Conservation (phyloP, 1,140 invertebrate species). For the Zaprionus inermis region DNA sequence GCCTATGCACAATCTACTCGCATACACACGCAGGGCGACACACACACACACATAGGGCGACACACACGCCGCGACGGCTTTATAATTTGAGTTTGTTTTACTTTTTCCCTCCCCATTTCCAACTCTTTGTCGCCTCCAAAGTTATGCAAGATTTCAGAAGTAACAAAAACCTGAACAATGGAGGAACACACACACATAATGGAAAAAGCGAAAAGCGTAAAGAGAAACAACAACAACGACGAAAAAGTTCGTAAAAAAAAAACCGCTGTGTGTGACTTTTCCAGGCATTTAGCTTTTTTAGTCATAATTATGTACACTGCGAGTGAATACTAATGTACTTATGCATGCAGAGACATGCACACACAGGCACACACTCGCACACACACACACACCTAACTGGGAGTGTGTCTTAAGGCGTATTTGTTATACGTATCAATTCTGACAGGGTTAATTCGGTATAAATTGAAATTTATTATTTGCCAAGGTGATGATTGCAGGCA, state of each 20-base stretch:
- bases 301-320: constrained; percentile 14
- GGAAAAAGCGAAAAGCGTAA: background rate
- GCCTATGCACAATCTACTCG: constrained; percentile 20
- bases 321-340: constrained; percentile 5
- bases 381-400: background rate
- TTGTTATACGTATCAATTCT: background rate
- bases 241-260: constrained; percentile 8
- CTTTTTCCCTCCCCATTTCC: constrained; percentile 1
- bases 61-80: constrained; percentile 2
- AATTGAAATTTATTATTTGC: constrained; percentile 11
- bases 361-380: background rate
- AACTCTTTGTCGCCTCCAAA: constrained; percentile 16
- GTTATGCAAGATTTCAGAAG: constrained; percentile 51
- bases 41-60: background rate
- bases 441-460: background rate
- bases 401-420: background rate
- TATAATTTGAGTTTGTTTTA: constrained; percentile 23
- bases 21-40: background rate
- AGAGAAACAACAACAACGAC: constrained; percentile 1
- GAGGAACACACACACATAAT: constrained; percentile 9
- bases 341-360: constrained; percentile 7
- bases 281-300: constrained; percentile 11
- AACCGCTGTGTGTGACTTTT: constrained; percentile 12
- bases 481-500: background rate
- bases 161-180: constrained; percentile 48